Evolutionary conservation across 2,113 vertebrate genomes (phyloP).

Genomic region (Fulmarus glacialis): DNA sequence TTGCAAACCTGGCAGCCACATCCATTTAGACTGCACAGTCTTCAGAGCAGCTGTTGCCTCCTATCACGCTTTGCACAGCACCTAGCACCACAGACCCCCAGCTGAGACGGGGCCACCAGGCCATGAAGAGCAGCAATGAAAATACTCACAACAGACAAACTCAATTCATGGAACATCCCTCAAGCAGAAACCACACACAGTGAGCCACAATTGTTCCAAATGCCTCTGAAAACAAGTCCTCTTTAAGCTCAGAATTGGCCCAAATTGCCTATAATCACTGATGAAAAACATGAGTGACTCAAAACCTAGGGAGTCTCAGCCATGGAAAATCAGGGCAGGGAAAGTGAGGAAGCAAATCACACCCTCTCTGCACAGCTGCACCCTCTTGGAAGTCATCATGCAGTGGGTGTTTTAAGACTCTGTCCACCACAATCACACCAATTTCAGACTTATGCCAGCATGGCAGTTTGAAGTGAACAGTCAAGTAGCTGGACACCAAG

Average conservation of each 20-base stretch:
- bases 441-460: not conserved
- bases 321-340: not conserved
- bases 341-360: not conserved
- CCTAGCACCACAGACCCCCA: not conserved
- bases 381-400: not conserved
- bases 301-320: not conserved
- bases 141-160: not conserved
- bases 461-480: not conserved
- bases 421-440: not conserved
- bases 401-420: not conserved
- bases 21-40: not conserved
- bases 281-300: not conserved
- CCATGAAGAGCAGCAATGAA: not conserved
- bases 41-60: not conserved
- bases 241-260: not conserved
- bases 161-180: not conserved
- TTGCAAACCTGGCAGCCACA: not conserved
- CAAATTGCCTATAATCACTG: not conserved
- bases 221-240: not conserved
- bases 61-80: not conserved
- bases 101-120: not conserved
- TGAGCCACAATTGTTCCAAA: not conserved
- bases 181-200: not conserved
- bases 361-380: not conserved
- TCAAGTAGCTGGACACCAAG: constrained; percentile 12